Base-by-base conservation (phyloP, 2,888 invertebrate species). In the Epsilonema sp. region DNA sequence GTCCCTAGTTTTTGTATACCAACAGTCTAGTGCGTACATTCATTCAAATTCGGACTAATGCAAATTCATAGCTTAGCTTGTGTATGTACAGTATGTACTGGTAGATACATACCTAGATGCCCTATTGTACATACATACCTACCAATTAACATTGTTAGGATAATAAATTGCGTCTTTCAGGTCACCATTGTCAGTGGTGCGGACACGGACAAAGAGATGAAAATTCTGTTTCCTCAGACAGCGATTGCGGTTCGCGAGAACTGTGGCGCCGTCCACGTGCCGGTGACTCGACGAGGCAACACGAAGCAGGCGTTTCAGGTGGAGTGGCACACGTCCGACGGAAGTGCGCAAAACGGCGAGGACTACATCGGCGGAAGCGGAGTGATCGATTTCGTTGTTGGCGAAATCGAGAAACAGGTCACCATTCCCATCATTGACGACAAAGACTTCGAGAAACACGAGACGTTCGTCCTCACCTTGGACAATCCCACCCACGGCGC, bases 191-290 rank as follows among this genome's bases (percentile, higher is more conserved):
- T 39, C 13, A 20, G 20, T 39, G 4, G 4, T 20, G 20, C 24
- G 22, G 23, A 22, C 22, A 22, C 5, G 16, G 23, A 41, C 11
- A 22, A 41, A 41, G 41, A 22, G 2, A 21, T 25, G 13, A 22
- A 39, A 23, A 56, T 75, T 43, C 67, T 70, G 52, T 75, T 75
- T 59, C 65, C 70, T 44, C 72, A 73, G 54, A 66, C 74, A 41
- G 73, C 74, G 53, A 61, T 71, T 45, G 59, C 75, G 23, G 73
- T 75, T 8, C 72, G 73, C 55, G 74, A 75, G 58, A 73, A 72
- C 50, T 67, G 67, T 22, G 72, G 71, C 0, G 62, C 59, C 23
- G 73, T 70, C 1, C 58, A 61, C 39, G 58, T 75, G 44, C 67
- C 70, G 22, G 68, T 75, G 1, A 58, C 64, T 20, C 58, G 75